Evolutionary conservation across 2,888 invertebrate species (phyloP).

Genomic region (Augiades crinisus): DNA sequence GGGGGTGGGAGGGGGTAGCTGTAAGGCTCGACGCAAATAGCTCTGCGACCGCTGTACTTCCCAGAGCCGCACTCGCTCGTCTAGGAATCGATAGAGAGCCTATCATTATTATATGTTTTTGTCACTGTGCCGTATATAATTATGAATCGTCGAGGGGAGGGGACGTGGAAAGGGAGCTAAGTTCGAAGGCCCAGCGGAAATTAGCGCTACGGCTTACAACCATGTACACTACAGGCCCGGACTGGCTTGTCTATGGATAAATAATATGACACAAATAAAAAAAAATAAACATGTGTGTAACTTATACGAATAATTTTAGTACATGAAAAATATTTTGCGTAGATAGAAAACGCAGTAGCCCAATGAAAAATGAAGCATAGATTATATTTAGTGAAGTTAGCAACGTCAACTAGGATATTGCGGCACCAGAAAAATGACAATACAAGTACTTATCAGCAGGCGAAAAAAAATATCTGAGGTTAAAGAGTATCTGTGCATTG

Average conservation of each 20-base stretch:
- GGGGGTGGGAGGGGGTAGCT: conserved; percentile 35
- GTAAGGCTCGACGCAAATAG: conserved; percentile 75
- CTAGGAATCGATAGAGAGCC: conserved; percentile 17
- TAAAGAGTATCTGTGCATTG: conserved; percentile 19
- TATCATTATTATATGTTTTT: background rate
- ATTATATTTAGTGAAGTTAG: no score
- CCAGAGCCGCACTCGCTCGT: conserved; percentile 54
- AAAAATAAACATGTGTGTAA: no score
- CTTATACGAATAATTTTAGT: no score
- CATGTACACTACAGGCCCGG: conserved; percentile 65
- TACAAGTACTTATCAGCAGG: no score
- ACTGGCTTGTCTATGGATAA: conserved; percentile 36
- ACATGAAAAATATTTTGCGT: no score
- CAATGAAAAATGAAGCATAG: no score
- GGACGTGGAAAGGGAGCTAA: conserved; percentile 29
- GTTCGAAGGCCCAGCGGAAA: conserved; percentile 66
- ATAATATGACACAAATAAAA: background rate
- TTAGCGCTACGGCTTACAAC: conserved; percentile 62
- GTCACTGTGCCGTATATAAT: background rate
- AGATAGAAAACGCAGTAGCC: no score
- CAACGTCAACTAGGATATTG: no score
- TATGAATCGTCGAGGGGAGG: conserved; percentile 41
- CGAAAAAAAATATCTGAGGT: no score
- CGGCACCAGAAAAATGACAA: no score
- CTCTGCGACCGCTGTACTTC: conserved; percentile 70